phyloP scores from a whole-genome alignment of 2,797 vertebrate species.

The Lacerta agilis region DNA sequence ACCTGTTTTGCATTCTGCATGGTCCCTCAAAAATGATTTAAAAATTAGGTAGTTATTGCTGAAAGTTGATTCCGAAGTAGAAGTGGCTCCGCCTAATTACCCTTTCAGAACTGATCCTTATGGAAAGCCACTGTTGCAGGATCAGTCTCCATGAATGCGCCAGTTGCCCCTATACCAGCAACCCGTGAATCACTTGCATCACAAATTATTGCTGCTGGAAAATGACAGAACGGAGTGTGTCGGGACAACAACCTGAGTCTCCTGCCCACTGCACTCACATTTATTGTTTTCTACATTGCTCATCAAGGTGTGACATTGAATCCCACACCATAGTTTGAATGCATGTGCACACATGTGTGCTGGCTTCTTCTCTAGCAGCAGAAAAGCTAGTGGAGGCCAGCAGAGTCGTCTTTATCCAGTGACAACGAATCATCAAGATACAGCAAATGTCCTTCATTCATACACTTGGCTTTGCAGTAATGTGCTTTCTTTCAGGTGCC shows the following conservation, averaged over 20 bases:
- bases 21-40: background rate
- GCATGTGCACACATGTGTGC: background rate
- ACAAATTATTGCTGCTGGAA: background rate
- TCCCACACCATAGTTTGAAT: background rate
- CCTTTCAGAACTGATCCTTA: background rate
- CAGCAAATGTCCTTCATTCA: background rate
- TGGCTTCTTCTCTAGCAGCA: background rate
- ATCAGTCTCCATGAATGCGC: background rate
- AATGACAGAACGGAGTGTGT: background rate
- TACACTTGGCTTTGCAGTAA: background rate
- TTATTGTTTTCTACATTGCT: background rate
- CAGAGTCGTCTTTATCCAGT: accelerated
- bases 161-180: no score
- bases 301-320: background rate
- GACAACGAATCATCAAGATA: background rate
- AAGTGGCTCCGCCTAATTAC: background rate
- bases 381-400: background rate
- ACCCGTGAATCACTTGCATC: background rate
- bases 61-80: background rate
- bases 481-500: background rate
- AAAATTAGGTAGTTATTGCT: background rate
- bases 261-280: background rate
- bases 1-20: no score
- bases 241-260: background rate
- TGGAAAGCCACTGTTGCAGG: background rate